Base-by-base conservation (phyloP, 2,888 invertebrate species). In the Vesta saturnalis region DNA sequence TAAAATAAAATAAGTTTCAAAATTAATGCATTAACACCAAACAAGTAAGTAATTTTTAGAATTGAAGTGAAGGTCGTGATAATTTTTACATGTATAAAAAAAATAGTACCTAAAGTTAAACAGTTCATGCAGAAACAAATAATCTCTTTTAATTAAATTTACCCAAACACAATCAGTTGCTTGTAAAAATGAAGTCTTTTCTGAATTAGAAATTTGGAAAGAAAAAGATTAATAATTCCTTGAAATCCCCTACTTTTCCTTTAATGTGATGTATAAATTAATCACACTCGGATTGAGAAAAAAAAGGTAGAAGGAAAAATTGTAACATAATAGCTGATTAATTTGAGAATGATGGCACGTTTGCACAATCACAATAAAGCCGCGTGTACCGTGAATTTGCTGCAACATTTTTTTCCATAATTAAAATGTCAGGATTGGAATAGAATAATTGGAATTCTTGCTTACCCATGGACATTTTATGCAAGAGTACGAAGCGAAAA, bases 361-460 rank as follows among this genome's bases (percentile, higher is more conserved):
- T 43, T 35, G 63, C 63, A 61, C 47, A 47, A 18, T 43, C 47
- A 57, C 46, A 63, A 57, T 57, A 49, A 18, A 18, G 8, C 4
- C 30, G 30, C 10, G 30, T 30, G 10, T 10, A 10, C 30, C 30
- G 10, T 30, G 8, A 18, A 15, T 5, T 70, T 62, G 69, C 49
- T 62, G 69, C 70, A 73, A 69, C 72, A 72, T 74, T 72, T 72
- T 72, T 72, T 73, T 71, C 73, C 75, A 75, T 75, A 75, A 76
- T 76, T 76, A 74, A 76, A 76, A 76, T 73, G 74, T 75, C 74
- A 72, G 47, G 8, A 18, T 18, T 5, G 16, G 73, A 76, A 73
- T 74, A 73, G 74, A 76, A 77, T 76, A 77, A 77, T 77, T 77
- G 77, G 75, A 76, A 77, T 76, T 76, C 73, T 72, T 73, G 70